Conservation (phyloP, 2,797 vertebrate species). For the Dipus sagitta region DNA sequence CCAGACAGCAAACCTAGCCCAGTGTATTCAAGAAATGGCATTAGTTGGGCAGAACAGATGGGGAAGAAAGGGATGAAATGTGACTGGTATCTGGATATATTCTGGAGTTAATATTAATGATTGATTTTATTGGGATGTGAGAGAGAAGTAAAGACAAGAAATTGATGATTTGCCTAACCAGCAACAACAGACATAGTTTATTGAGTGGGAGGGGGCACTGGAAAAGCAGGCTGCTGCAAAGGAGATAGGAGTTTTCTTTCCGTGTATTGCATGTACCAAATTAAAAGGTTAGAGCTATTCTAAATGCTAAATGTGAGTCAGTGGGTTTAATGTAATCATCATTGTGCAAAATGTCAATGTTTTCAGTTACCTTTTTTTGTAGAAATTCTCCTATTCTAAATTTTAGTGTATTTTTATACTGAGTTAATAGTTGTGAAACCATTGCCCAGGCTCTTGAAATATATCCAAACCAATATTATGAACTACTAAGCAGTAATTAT, state of each 20-base stretch:
- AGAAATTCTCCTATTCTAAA: constrained; percentile 60
- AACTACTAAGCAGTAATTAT: constrained; percentile 68
- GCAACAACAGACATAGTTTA: not conserved
- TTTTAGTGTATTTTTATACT: constrained; percentile 47
- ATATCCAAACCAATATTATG: constrained; percentile 59
- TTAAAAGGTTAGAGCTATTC: constrained; percentile 40
- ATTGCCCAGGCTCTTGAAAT: constrained; percentile 49
- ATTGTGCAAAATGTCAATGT: constrained; percentile 67
- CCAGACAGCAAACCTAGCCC: not conserved
- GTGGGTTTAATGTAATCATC: constrained; percentile 61
- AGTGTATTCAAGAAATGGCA: not conserved
- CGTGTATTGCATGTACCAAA: constrained; percentile 20
- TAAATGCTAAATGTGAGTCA: constrained; percentile 55
- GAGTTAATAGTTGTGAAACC: constrained; percentile 38
- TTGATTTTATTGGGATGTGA: not conserved
- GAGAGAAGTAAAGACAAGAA: not conserved
- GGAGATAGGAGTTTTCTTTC: constrained; percentile 41
- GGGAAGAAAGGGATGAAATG: not conserved
- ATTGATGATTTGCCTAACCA: not conserved
- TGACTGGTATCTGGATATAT: not conserved
- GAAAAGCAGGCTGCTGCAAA: not conserved
- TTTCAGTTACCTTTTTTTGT: constrained; percentile 66
- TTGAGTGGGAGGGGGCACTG: not conserved
- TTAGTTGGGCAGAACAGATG: not conserved
- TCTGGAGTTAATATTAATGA: constrained; percentile 18